Percentiles rank a stretch among this genome's conserved stretches.
phyloP scores from a whole-genome alignment of 2,113 vertebrate genomes.

The Eulemur rufifrons region DNA sequence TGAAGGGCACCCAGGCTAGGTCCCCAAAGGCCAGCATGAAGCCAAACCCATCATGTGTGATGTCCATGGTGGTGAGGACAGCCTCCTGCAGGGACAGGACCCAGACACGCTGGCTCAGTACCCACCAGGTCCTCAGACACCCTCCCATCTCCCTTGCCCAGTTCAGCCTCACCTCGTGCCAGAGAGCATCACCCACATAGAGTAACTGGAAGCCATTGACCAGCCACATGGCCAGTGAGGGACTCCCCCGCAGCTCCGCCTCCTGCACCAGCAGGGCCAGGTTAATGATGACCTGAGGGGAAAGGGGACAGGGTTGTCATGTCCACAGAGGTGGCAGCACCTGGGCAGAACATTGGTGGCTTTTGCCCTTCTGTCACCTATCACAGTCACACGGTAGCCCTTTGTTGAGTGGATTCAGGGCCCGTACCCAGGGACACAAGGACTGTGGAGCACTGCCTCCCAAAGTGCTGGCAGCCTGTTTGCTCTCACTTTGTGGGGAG shows the following conservation, averaged over 20 bases:
- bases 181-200: constrained; percentile 91
- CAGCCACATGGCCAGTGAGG: constrained; percentile 92
- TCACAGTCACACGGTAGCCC: not conserved
- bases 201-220: constrained; percentile 92
- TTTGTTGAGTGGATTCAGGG: not conserved
- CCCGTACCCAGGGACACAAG: not conserved
- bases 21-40: constrained; percentile 95
- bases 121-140: not conserved
- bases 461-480: not conserved
- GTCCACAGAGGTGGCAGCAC: not conserved
- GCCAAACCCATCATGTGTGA: constrained; percentile 93
- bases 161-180: constrained; percentile 88
- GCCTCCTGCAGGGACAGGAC: constrained; percentile 85
- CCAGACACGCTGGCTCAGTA: not conserved
- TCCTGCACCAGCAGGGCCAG: constrained; percentile 91
- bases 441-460: fast-evolving
- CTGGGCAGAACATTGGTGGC: not conserved
- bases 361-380: not conserved
- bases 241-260: constrained; percentile 87
- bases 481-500: not conserved
- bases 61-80: constrained; percentile 93
- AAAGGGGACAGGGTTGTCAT: not conserved
- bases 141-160: not conserved
- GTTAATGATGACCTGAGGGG: constrained; percentile 90
- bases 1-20: constrained; percentile 93